phyloP scores from a whole-genome alignment of 1,140 invertebrate genomes.

The Ceratosolen solmsi region DNA sequence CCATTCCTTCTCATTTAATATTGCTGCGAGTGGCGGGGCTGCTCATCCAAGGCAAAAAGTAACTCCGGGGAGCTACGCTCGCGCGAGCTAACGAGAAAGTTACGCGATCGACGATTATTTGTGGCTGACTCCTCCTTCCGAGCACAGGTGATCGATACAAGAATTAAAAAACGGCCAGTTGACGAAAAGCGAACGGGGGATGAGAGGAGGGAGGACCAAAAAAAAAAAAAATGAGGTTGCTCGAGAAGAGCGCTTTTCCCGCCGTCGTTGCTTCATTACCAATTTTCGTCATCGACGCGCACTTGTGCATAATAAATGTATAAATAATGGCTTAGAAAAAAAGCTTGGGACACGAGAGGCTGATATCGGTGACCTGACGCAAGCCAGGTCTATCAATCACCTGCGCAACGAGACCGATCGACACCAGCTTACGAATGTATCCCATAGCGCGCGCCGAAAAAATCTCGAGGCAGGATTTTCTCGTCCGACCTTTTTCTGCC shows the following conservation, averaged over 20 bases:
- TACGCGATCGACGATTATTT: no score
- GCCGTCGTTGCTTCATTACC: neutral
- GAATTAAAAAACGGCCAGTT: no score
- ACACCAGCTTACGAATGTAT: neutral
- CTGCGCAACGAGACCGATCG: neutral
- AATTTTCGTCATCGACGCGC: neutral
- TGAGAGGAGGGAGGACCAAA: neutral
- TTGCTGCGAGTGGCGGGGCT: no score
- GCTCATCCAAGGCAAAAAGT: no score
- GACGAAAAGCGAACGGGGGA: neutral
- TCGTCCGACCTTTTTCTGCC: neutral
- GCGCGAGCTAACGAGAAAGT: no score
- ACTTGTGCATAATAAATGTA: neutral
- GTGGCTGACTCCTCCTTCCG: no score
- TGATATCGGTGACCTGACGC: slow-evolving; percentile 12
- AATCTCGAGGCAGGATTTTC: neutral
- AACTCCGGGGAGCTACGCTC: no score
- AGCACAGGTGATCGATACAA: no score
- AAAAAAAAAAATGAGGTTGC: neutral
- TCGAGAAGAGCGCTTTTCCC: no score
- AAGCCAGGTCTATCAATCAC: slow-evolving; percentile 28
- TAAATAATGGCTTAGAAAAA: neutral
- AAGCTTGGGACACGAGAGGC: neutral
- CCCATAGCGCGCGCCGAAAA: slow-evolving; percentile 19
- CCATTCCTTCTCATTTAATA: no score